Percentiles rank a stretch among this genome's conserved stretches.
Evolutionary conservation across 2,113 vertebrate genomes (phyloP).

Genomic region (Chitala chitala): DNA sequence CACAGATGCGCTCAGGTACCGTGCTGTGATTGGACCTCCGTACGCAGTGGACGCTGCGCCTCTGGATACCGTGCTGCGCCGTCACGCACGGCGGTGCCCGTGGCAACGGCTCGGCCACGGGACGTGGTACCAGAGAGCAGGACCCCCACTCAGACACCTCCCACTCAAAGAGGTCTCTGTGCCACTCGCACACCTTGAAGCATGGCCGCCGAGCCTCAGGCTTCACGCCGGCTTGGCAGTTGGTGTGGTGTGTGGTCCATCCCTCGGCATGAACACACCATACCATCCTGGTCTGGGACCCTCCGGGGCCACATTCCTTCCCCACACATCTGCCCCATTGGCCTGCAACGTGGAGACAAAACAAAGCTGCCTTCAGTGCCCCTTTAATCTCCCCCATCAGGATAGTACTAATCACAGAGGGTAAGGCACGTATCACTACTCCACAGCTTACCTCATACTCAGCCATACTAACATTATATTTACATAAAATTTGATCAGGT

Average conservation of each 20-base stretch:
- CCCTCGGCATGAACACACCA: conserved; percentile 90
- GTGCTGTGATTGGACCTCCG: conserved; percentile 74
- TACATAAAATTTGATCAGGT: no score
- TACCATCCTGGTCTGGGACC: conserved; percentile 73
- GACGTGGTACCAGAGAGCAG: conserved; percentile 63
- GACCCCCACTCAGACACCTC: conserved; percentile 78
- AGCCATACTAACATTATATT: no score
- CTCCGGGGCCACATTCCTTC: conserved; percentile 78
- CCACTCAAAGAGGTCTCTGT: conserved; percentile 87
- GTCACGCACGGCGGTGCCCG: conserved; percentile 69
- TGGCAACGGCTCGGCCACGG: conserved; percentile 51
- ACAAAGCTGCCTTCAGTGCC: neutral
- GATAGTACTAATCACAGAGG: neutral
- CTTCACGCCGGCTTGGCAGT: conserved; percentile 70
- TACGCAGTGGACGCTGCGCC: conserved; percentile 69
- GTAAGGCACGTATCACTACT: neutral
- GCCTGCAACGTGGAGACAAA: conserved; percentile 59
- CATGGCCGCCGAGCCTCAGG: conserved; percentile 80
- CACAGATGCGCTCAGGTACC: conserved; percentile 74
- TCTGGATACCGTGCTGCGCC: conserved; percentile 86
- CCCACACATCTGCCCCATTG: conserved; percentile 87
- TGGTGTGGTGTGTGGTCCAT: conserved; percentile 80
- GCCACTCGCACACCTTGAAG: conserved; percentile 92
- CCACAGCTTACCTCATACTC: neutral
- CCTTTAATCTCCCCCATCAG: neutral